Conservation (phyloP, 1,140 invertebrate genomes). For the Eriocheir sinensis region DNA sequence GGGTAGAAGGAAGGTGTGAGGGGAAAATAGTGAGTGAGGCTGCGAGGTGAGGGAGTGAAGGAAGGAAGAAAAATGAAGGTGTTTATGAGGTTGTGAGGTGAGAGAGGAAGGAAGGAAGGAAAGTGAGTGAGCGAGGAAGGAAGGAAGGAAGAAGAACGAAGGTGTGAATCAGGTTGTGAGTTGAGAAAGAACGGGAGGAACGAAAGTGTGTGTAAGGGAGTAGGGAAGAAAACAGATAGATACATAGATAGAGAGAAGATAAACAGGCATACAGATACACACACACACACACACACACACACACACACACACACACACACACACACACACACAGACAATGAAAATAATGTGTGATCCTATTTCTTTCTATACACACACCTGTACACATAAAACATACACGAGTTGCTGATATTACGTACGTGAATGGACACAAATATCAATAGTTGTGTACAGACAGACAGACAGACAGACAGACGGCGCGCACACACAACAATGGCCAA, state of each 20-base stretch:
- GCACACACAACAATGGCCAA: no score
- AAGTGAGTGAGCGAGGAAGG: no score
- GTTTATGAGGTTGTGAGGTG: not conserved
- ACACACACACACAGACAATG: not conserved
- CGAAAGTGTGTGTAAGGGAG: no score
- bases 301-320: constrained; percentile 32
- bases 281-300: constrained; percentile 33
- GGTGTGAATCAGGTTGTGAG: no score
- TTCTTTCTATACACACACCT: not conserved
- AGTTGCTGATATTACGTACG: not conserved
- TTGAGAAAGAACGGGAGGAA: no score
- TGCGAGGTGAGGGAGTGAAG: not conserved
- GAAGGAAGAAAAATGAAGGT: not conserved
- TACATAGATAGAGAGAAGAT: not conserved
- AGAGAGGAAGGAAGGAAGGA: not conserved
- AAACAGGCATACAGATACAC: constrained; percentile 38
- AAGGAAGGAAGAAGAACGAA: no score
- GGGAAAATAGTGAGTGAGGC: not conserved
- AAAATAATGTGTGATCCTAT: not conserved
- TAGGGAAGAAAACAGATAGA: not conserved
- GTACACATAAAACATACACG: constrained; percentile 18
- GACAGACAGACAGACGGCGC: no score
- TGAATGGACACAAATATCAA: not conserved
- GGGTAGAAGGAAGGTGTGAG: not conserved
- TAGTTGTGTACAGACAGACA: constrained; percentile 13